Conservation (phyloP, 2,888 invertebrate genomes). For the Asteroscopus sphinx region DNA sequence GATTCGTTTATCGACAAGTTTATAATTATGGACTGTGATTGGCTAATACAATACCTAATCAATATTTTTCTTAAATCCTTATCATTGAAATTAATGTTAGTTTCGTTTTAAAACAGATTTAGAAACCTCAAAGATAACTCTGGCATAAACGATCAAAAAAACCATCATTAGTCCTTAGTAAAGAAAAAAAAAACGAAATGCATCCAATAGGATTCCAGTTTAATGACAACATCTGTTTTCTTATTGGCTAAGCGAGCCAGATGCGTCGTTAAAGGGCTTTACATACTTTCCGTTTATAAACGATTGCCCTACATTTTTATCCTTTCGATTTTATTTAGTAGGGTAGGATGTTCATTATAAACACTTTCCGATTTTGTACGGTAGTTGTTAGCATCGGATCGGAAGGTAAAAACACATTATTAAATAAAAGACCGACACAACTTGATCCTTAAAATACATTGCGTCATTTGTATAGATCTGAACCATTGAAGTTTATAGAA, state of each 20-base stretch:
- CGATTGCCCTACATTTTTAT: not conserved
- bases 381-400: not conserved
- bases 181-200: slow-evolving; percentile 13
- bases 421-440: not conserved
- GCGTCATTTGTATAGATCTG: slow-evolving; percentile 2
- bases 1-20: too few relatives aligned
- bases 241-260: slow-evolving; percentile 26
- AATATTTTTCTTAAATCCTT: not conserved
- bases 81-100: slow-evolving; percentile 10
- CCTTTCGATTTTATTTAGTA: not conserved
- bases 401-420: slow-evolving; percentile 1
- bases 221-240: slow-evolving; percentile 28
- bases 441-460: not conserved
- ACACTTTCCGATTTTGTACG: not conserved
- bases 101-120: slow-evolving; percentile 14
- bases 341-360: too few relatives aligned
- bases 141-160: slow-evolving; percentile 16
- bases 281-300: slow-evolving; percentile 1
- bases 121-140: slow-evolving; percentile 12
- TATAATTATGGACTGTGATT: too few relatives aligned
- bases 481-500: not conserved
- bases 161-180: slow-evolving; percentile 21
- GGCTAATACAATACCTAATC: too few relatives aligned
- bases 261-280: slow-evolving; percentile 22
- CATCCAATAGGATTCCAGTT: slow-evolving; percentile 23